These are phyloP conservation scores for Busseola fusca DNA, from an alignment of 2,888 invertebrate species.

Conservation along the genomic window DNA sequence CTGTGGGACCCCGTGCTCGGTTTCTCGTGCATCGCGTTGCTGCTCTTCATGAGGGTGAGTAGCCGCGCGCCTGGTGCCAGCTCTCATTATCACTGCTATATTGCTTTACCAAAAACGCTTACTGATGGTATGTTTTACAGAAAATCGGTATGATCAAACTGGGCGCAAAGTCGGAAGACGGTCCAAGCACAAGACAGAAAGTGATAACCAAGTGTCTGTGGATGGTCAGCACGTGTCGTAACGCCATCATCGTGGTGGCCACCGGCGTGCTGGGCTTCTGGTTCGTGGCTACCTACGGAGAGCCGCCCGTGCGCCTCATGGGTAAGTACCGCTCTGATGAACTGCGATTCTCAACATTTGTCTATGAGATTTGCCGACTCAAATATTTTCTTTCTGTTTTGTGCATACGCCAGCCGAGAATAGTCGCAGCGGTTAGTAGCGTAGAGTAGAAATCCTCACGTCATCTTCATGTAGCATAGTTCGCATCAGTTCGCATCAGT, in stretches of 20 bases:
- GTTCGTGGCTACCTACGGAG: conserved; percentile 85
- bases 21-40: conserved; percentile 91
- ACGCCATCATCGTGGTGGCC: conserved; percentile 94
- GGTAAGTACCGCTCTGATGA: conserved; percentile 78
- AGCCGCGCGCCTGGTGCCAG: neutral
- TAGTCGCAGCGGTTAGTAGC: conserved; percentile 79
- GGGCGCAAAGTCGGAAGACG: conserved; percentile 87
- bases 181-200: conserved; percentile 88
- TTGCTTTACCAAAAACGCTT: neutral
- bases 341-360: neutral
- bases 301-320: conserved; percentile 91
- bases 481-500: conserved; percentile 21
- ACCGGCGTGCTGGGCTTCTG: conserved; percentile 92
- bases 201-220: conserved; percentile 91
- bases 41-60: conserved; percentile 93
- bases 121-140: conserved; percentile 77
- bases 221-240: conserved; percentile 94
- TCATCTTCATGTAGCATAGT: conserved; percentile 45
- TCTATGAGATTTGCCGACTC: conserved; percentile 11
- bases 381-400: conserved; percentile 66
- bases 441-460: conserved; percentile 56
- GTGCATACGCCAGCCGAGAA: conserved; percentile 78
- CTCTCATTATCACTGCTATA: neutral
- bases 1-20: conserved; percentile 94
- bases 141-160: conserved; percentile 90